Conservation (phyloP, 1,140 invertebrate species). For the Leptinotarsa lineolata region DNA sequence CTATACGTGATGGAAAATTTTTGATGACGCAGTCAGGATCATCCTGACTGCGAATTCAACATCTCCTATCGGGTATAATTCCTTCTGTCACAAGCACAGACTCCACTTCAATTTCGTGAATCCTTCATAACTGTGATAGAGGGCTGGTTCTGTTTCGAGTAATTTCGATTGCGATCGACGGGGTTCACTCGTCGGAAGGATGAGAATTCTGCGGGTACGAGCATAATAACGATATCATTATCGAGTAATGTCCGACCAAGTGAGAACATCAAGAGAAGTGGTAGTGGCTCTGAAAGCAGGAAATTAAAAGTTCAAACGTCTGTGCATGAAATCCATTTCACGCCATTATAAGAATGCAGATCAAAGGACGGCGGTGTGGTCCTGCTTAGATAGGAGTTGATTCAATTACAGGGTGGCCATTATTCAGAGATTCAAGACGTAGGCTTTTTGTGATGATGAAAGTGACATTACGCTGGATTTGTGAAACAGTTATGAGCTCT, state of each 20-base stretch:
- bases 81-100: too few species aligned
- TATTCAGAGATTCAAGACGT: not conserved
- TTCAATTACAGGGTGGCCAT: not conserved
- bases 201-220: constrained; percentile 6
- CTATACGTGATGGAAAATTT: too few species aligned
- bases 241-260: constrained; percentile 11
- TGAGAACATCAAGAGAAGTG: constrained; percentile 21
- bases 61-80: too few species aligned
- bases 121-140: too few species aligned
- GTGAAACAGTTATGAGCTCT: too few species aligned
- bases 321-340: constrained; percentile 40
- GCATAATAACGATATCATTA: constrained; percentile 24
- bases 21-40: too few species aligned
- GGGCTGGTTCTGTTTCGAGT: not conserved
- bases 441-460: not conserved
- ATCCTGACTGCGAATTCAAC: too few species aligned
- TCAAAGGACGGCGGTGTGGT: constrained; percentile 30
- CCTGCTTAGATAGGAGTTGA: constrained; percentile 1
- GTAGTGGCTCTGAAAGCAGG: constrained; percentile 33
- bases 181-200: not conserved
- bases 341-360: constrained; percentile 36
- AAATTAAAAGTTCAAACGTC: constrained; percentile 42
- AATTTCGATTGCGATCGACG: constrained; percentile 7
- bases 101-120: too few species aligned
- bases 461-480: too few species aligned